Evolutionary conservation across 37 sponge, comb jelly and placozoan species (phyloP).

Genomic region (Aphrocallistes beatrix): DNA sequence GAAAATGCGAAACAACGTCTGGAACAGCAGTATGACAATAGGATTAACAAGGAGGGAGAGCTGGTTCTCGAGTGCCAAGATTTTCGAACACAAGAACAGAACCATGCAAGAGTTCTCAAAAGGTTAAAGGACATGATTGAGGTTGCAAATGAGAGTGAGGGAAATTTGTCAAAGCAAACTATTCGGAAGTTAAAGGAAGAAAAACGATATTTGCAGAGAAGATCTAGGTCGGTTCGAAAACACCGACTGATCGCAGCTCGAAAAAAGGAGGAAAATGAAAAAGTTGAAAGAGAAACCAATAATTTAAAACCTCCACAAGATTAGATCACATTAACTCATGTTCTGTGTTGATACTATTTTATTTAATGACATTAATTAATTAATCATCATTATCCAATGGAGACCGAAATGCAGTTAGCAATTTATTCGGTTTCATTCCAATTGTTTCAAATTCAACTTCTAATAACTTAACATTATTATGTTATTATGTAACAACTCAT

Average conservation of each 20-base stretch:
- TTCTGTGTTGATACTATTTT: too few relatives aligned
- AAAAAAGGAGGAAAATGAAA: not conserved
- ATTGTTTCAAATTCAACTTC: too few relatives aligned
- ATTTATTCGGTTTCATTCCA: too few relatives aligned
- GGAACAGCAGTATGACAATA: not conserved
- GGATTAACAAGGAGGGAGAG: not conserved
- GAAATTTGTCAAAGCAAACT: not conserved
- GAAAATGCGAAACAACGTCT: not conserved
- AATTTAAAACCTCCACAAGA: not conserved
- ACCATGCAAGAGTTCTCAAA: not conserved
- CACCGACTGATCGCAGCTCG: not conserved
- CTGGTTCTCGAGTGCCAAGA: slow-evolving; percentile 6
- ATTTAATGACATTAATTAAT: too few relatives aligned
- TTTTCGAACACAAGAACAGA: not conserved
- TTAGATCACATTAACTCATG: not conserved
- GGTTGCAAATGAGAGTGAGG: not conserved
- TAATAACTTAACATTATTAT: too few relatives aligned
- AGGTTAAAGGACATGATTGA: not conserved
- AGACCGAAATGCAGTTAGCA: too few relatives aligned
- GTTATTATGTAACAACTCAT: too few relatives aligned
- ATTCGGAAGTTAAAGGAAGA: not conserved
- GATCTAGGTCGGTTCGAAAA: not conserved
- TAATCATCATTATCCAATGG: too few relatives aligned
- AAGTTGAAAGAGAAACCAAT: too few relatives aligned
- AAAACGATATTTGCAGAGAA: not conserved